These are phyloP conservation scores for Calephelis perditalis DNA, from an alignment of 2,888 invertebrate species.

Conservation along the genomic window DNA sequence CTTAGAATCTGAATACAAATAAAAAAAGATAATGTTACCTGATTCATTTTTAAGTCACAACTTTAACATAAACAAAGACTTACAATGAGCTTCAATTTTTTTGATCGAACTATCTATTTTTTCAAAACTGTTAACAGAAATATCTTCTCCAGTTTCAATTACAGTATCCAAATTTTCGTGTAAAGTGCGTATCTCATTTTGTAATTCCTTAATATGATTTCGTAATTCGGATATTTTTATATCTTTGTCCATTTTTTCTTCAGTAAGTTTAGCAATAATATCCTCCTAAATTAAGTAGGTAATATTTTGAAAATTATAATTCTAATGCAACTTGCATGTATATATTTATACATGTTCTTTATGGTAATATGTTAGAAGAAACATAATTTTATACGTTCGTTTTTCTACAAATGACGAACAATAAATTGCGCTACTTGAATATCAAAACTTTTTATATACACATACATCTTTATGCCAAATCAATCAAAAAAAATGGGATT, in stretches of 20 bases:
- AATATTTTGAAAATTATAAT: background rate
- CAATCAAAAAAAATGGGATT: no score
- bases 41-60: no score
- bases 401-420: no score
- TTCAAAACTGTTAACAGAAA: conserved; percentile 43
- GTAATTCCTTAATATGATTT: conserved; percentile 59
- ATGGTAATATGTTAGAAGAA: no score
- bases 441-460: no score
- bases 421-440: no score
- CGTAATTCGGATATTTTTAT: conserved; percentile 55
- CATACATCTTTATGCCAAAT: no score
- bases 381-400: no score
- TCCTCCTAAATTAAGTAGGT: conserved; percentile 45
- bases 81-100: conserved; percentile 64
- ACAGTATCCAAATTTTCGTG: conserved; percentile 45
- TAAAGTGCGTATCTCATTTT: conserved; percentile 54
- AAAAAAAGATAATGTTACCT: background rate
- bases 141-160: conserved; percentile 51
- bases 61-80: conserved; percentile 27
- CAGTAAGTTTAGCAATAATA: conserved; percentile 42
- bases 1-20: conserved; percentile 52
- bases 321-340: background rate
- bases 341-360: no score
- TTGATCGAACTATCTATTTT: conserved; percentile 48
- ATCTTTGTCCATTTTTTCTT: conserved; percentile 49